Evolutionary conservation across 2,888 invertebrate genomes (phyloP).

Genomic region (Trissoscelio sp.): DNA sequence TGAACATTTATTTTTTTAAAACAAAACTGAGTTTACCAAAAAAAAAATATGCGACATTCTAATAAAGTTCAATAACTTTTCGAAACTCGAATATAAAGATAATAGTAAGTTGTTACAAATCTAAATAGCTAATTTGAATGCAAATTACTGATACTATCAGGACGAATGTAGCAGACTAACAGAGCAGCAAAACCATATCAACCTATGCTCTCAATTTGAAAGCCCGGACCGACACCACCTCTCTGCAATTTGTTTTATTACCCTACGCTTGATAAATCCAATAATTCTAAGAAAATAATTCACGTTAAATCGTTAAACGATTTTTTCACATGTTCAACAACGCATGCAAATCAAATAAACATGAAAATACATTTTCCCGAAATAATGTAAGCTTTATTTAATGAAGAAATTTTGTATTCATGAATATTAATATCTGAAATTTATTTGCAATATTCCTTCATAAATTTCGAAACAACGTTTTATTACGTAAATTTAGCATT

Average conservation of each 20-base stretch:
- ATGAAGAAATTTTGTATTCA: slow-evolving; percentile 4
- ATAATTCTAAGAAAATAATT: slow-evolving; percentile 48
- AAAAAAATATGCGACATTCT: background rate
- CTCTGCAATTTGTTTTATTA: slow-evolving; percentile 50
- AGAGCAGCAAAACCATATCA: slow-evolving; percentile 60
- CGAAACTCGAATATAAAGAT: slow-evolving; percentile 45
- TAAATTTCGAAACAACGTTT: slow-evolving; percentile 2
- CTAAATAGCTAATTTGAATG: slow-evolving; percentile 63
- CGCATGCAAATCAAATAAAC: slow-evolving; percentile 8
- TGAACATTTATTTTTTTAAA: background rate
- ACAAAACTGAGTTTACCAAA: background rate
- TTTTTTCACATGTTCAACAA: background rate
- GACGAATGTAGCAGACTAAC: slow-evolving; percentile 55
- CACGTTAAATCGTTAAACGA: slow-evolving; percentile 17
- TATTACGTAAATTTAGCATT: background rate
- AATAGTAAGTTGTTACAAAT: slow-evolving; percentile 57
- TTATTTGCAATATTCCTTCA: slow-evolving; percentile 17
- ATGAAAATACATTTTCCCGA: slow-evolving; percentile 1
- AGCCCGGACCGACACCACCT: slow-evolving; percentile 32
- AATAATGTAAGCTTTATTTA: slow-evolving; percentile 18
- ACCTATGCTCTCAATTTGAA: slow-evolving; percentile 58
- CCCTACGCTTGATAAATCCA: slow-evolving; percentile 39
- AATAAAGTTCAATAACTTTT: slow-evolving; percentile 26
- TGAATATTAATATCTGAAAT: slow-evolving; percentile 11
- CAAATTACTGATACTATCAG: slow-evolving; percentile 62